phyloP scores from a whole-genome alignment of 2,113 vertebrate species.

The Ramphastos sulfuratus region DNA sequence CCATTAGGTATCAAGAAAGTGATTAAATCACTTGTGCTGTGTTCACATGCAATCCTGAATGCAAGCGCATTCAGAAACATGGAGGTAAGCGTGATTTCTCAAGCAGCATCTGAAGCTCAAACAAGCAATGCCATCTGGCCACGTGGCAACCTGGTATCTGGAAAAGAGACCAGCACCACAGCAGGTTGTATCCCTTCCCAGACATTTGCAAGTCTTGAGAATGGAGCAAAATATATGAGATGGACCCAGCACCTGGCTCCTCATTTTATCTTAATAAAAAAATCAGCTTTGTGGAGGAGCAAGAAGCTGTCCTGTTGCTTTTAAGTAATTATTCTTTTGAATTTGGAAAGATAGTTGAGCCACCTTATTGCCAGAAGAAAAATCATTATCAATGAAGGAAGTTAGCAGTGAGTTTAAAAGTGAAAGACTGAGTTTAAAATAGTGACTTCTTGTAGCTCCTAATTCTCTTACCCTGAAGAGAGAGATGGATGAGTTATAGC shows the following conservation, averaged over 20 bases:
- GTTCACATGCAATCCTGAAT: neutral
- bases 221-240: neutral
- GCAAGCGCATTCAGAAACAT: neutral
- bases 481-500: neutral
- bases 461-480: neutral
- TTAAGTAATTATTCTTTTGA: neutral
- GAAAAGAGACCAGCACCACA: neutral
- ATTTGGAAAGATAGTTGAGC: neutral
- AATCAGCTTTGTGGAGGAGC: neutral
- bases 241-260: neutral
- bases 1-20: neutral
- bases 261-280: neutral
- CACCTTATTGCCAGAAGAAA: neutral
- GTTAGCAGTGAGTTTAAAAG: neutral
- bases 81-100: neutral
- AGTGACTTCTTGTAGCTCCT: neutral
- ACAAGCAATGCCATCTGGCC: fast-evolving
- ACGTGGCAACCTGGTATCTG: neutral
- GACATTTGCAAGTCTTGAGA: fast-evolving
- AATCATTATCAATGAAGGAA: neutral
- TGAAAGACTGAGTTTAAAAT: neutral
- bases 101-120: neutral
- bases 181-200: neutral
- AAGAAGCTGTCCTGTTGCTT: neutral
- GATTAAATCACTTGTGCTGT: neutral